Evolutionary conservation across 92 coral and sea anemone genomes (phyloP).

Genomic region (Actinostola sp.): DNA sequence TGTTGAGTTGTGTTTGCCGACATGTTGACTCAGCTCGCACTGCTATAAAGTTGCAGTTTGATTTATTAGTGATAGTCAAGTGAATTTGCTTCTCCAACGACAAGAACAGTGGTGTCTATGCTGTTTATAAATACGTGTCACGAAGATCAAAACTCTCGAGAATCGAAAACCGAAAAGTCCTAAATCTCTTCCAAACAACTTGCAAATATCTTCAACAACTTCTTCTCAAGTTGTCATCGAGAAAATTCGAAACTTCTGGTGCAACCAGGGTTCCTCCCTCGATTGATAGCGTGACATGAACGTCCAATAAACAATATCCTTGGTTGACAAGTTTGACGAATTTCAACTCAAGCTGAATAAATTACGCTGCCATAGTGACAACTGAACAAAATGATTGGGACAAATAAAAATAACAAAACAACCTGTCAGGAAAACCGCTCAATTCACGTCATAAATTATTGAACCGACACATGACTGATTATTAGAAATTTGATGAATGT

Average conservation of each 20-base stretch:
- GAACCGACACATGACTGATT: constrained; percentile 10
- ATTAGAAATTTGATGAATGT: constrained; percentile 9
- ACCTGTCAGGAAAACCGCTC: constrained; percentile 3
- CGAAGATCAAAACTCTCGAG: not conserved
- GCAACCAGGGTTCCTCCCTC: not conserved
- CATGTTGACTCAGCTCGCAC: constrained; percentile 9
- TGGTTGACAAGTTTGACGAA: constrained; percentile 9
- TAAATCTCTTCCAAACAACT: not conserved
- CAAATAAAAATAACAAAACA: constrained; percentile 13
- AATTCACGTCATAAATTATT: constrained; percentile 3
- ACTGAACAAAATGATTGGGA: not conserved
- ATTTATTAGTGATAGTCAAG: too few species aligned
- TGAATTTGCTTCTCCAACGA: not conserved
- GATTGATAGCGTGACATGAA: constrained; percentile 7
- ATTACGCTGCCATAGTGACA: constrained; percentile 6
- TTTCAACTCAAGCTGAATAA: not conserved
- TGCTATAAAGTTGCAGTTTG: too few species aligned
- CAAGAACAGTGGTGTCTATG: constrained; percentile 4
- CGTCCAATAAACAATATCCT: not conserved
- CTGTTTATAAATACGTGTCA: not conserved
- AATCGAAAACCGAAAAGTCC: not conserved
- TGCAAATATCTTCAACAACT: not conserved
- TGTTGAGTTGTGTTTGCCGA: not conserved
- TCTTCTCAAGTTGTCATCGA: constrained; percentile 2
- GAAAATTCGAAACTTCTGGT: constrained; percentile 4